phyloP scores from a whole-genome alignment of 2,888 invertebrate species.

The Eubasilissa splendida region DNA sequence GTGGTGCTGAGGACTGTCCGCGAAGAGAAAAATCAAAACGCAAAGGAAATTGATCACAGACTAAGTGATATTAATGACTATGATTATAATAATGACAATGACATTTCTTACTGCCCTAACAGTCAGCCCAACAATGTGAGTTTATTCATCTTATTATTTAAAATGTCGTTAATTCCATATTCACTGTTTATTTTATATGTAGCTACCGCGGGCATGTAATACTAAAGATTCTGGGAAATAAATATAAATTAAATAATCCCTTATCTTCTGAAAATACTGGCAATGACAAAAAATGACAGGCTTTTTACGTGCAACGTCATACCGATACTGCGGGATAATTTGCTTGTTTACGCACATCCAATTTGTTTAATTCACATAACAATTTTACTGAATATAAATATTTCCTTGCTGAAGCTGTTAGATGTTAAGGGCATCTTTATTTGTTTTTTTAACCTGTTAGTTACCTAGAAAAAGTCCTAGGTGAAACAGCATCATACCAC shows the following conservation, averaged over 20 bases:
- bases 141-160: background rate
- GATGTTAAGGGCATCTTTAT: no score
- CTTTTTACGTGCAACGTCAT: no score
- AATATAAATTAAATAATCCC: background rate
- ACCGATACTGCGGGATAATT: no score
- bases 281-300: no score
- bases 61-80: conserved; percentile 66
- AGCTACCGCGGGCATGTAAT: background rate
- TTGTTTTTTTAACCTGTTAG: no score
- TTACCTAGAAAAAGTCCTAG: no score
- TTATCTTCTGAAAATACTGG: no score
- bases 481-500: no score
- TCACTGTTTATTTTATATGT: background rate
- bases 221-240: background rate
- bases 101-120: conserved; percentile 69
- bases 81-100: conserved; percentile 71
- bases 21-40: conserved; percentile 44
- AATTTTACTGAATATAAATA: no score
- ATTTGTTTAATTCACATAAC: no score
- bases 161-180: background rate
- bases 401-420: no score
- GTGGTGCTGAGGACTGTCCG: conserved; percentile 63
- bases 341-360: no score
- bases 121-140: conserved; percentile 55
- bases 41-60: conserved; percentile 29